These are phyloP conservation scores for Percina caprodes DNA, from an alignment of 2,113 vertebrate species.

Conservation along the genomic window DNA sequence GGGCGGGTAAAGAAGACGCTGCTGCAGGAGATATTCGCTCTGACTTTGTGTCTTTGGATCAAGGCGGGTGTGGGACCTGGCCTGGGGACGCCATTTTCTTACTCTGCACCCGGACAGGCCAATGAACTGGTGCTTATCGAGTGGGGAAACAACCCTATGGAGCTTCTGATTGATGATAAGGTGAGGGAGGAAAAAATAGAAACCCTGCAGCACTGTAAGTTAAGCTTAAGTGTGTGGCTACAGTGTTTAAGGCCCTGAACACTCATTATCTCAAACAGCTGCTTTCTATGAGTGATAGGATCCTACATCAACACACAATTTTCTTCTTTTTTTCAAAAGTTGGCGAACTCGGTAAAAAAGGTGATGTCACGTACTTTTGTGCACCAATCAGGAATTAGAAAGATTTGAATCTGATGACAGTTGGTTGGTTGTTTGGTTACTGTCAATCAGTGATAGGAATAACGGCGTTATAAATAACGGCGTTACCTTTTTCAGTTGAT, in stretches of 20 bases:
- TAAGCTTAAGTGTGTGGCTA: background rate
- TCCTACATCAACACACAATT: no score
- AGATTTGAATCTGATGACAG: background rate
- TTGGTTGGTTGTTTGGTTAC: background rate
- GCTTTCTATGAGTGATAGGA: background rate
- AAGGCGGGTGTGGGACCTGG: conserved; percentile 70
- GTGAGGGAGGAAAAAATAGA: conserved; percentile 57
- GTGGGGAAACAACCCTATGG: conserved; percentile 85
- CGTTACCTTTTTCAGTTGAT: no score
- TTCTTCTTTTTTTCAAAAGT: no score
- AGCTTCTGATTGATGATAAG: conserved; percentile 85
- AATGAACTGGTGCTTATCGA: conserved; percentile 87
- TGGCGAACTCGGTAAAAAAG: no score
- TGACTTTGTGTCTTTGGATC: conserved; percentile 86
- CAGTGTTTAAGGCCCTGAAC: background rate
- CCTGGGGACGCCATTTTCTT: conserved; percentile 86
- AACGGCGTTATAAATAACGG: no score
- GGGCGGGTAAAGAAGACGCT: conserved; percentile 82
- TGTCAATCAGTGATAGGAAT: no score
- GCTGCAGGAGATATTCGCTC: conserved; percentile 83
- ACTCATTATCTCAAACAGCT: background rate
- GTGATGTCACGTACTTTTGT: no score
- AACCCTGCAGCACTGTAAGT: background rate
- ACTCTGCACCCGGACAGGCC: conserved; percentile 84
- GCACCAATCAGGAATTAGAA: no score